A percentile compares a stretch with the other conserved stretches of the same genome.
These are phyloP conservation scores for Leptopilina clavipes DNA, from an alignment of 1,140 invertebrate genomes.

Conservation along the genomic window DNA sequence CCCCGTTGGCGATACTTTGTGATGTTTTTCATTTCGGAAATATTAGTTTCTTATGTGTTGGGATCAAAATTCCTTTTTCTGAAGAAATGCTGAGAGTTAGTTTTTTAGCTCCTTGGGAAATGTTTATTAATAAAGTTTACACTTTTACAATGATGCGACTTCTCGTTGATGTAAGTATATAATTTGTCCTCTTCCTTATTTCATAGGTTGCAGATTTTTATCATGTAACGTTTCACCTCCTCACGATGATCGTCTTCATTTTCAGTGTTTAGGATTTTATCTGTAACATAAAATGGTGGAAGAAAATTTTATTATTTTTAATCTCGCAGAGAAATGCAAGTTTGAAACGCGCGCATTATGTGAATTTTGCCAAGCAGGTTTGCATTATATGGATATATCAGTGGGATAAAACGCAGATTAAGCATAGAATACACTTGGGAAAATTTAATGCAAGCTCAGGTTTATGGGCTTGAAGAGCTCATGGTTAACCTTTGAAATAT, in stretches of 20 bases:
- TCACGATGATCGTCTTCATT: background rate
- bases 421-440: constrained; percentile 29
- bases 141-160: no score
- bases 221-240: constrained; percentile 45
- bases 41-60: background rate
- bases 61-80: background rate
- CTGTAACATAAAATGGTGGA: constrained; percentile 50
- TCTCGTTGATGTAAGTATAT: background rate
- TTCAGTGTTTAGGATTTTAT: background rate
- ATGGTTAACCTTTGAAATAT: background rate
- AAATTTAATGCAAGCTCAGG: constrained; percentile 20
- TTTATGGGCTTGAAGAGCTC: background rate
- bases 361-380: background rate
- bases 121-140: no score
- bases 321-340: constrained; percentile 8
- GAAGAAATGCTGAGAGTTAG: no score
- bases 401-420: constrained; percentile 15
- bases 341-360: background rate
- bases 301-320: constrained; percentile 5
- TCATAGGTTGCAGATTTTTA: background rate
- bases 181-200: no score
- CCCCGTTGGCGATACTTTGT: constrained; percentile 29
- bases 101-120: no score
- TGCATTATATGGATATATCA: background rate
- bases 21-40: constrained; percentile 1